These are phyloP conservation scores for Turnix velox DNA, from an alignment of 2,113 vertebrate species.

Conservation along the genomic window DNA sequence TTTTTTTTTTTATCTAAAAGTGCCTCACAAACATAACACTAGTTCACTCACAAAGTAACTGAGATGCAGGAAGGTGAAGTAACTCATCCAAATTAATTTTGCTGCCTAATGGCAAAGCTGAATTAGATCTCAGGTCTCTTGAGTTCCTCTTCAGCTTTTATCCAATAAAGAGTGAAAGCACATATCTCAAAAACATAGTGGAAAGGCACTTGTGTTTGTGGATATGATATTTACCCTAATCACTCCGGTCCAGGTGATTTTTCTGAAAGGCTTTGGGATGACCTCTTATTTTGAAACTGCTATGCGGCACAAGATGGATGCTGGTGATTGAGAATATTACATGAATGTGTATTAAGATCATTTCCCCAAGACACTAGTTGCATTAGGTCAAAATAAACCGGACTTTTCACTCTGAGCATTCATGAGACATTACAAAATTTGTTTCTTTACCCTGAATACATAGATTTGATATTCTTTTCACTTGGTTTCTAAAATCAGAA, in stretches of 20 bases:
- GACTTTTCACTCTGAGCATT: background rate
- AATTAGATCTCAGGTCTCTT: background rate
- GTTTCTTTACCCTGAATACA: background rate
- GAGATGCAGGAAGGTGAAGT: background rate
- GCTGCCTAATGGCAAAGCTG: background rate
- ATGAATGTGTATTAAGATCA: background rate
- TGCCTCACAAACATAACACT: background rate
- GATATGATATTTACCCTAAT: background rate
- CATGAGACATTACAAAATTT: rapidly evolving
- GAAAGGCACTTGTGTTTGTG: background rate
- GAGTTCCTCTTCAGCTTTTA: background rate
- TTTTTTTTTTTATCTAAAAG: background rate
- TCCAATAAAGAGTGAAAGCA: background rate
- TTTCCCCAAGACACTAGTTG: background rate
- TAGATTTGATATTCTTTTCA: background rate
- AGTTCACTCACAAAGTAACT: background rate
- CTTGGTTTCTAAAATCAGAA: background rate
- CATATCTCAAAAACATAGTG: background rate
- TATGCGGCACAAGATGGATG: background rate
- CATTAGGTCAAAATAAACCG: background rate
- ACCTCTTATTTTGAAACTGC: background rate
- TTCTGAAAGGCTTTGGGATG: background rate
- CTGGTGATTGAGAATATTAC: background rate
- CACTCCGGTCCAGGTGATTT: background rate
- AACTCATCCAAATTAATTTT: background rate